These are phyloP conservation scores for Acanthaster planci DNA, from an alignment of 35 echinoderm and acorn worm genomes.

Conservation along the genomic window DNA sequence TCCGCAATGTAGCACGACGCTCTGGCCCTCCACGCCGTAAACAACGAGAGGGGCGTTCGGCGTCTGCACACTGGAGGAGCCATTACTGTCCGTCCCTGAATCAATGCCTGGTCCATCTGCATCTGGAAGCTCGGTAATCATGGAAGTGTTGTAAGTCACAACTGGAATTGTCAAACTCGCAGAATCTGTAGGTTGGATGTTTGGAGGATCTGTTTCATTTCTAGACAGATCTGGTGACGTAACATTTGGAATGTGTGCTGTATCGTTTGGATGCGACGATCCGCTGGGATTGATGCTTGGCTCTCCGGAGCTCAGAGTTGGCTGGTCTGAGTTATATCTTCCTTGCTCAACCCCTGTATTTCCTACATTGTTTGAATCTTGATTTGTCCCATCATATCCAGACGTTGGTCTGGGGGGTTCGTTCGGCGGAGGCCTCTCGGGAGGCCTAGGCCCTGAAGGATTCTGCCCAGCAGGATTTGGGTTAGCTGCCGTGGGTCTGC, in stretches of 20 bases:
- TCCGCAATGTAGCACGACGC: conserved; percentile 12
- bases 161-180: neutral
- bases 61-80: neutral
- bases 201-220: too few species aligned
- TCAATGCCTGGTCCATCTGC: neutral
- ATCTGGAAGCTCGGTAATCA: neutral
- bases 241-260: neutral
- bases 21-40: conserved; percentile 32
- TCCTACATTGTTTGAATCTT: too few species aligned
- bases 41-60: neutral
- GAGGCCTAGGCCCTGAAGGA: neutral
- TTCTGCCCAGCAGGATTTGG: neutral
- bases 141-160: neutral
- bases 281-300: too few species aligned
- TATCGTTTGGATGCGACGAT: too few species aligned
- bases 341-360: too few species aligned
- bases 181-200: neutral
- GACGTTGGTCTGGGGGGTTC: neutral
- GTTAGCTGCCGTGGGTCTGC: too few species aligned
- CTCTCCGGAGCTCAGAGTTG: too few species aligned
- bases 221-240: neutral
- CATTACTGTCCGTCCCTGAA: neutral
- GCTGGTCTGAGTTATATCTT: too few species aligned
- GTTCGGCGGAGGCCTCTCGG: neutral
- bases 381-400: too few species aligned